Evolutionary conservation across 2,888 invertebrate species (phyloP).

Genomic region (Diarsia rubi): DNA sequence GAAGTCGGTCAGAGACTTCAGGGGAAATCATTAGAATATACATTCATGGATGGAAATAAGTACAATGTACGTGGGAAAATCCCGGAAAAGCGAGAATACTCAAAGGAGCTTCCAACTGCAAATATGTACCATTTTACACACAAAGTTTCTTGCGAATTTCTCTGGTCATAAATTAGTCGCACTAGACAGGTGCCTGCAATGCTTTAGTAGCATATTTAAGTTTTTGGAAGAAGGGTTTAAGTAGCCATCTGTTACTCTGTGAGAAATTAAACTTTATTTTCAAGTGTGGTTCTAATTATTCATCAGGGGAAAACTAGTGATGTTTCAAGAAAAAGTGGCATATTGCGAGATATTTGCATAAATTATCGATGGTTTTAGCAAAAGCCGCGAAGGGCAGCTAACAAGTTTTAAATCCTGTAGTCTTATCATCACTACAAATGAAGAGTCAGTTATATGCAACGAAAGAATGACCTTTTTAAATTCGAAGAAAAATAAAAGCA

Average conservation of each 20-base stretch:
- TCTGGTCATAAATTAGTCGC: slow-evolving; percentile 27
- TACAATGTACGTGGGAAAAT: background rate
- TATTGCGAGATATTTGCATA: background rate
- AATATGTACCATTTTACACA: slow-evolving; percentile 18
- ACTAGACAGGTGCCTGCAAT: slow-evolving; percentile 3
- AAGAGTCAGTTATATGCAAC: too few species aligned
- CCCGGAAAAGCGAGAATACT: background rate
- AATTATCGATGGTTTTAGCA: background rate
- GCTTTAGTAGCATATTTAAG: slow-evolving; percentile 13
- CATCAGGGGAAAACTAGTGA: background rate
- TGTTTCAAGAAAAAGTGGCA: background rate
- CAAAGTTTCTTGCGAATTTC: slow-evolving; percentile 9
- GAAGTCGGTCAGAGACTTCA: slow-evolving; percentile 41
- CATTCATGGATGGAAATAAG: background rate
- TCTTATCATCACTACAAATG: too few species aligned
- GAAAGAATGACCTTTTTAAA: too few species aligned
- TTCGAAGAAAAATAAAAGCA: too few species aligned
- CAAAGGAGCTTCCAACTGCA: background rate
- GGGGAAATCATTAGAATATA: background rate
- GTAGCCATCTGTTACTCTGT: background rate
- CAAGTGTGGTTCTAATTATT: slow-evolving; percentile 10
- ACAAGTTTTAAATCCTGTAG: too few species aligned
- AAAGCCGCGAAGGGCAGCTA: too few species aligned
- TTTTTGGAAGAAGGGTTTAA: background rate
- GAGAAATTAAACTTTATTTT: background rate